Evolutionary conservation across 1,140 invertebrate species (phyloP).

Genomic region (Artemia franciscana): DNA sequence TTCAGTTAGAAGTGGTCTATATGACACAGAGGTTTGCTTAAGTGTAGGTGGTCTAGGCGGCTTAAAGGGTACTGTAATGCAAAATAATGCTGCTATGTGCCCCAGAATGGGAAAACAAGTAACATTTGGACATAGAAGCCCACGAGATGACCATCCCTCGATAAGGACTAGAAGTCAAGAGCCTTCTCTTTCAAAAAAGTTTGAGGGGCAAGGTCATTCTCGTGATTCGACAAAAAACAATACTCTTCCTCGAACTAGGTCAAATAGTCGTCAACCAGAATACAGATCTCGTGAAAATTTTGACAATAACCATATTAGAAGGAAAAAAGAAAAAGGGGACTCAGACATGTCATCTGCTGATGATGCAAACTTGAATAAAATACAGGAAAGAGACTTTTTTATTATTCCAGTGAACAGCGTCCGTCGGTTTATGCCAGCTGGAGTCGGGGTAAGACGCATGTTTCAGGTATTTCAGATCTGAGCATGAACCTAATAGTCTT

Average conservation of each 20-base stretch:
- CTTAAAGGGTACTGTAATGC: constrained; percentile 1
- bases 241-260: not conserved
- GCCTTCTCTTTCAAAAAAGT: not conserved
- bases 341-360: constrained; percentile 4
- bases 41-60: constrained; percentile 8
- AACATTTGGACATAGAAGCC: constrained; percentile 8
- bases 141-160: not conserved
- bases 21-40: constrained; percentile 10
- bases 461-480: not conserved
- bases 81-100: constrained; percentile 1
- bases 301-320: not conserved
- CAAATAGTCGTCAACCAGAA: not conserved
- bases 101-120: constrained; percentile 8
- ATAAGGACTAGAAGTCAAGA: not conserved
- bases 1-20: constrained; percentile 9
- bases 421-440: constrained; percentile 57
- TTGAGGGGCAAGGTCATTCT: constrained; percentile 1
- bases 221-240: constrained; percentile 1
- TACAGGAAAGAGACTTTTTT: constrained; percentile 41
- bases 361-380: constrained; percentile 8
- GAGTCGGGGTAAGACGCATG: constrained; percentile 41
- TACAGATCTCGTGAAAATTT: not conserved
- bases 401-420: constrained; percentile 65
- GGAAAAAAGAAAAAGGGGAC: not conserved
- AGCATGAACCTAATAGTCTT: no score